phyloP scores from a whole-genome alignment of 1,140 invertebrate species.

The Eufriesea mexicana region DNA sequence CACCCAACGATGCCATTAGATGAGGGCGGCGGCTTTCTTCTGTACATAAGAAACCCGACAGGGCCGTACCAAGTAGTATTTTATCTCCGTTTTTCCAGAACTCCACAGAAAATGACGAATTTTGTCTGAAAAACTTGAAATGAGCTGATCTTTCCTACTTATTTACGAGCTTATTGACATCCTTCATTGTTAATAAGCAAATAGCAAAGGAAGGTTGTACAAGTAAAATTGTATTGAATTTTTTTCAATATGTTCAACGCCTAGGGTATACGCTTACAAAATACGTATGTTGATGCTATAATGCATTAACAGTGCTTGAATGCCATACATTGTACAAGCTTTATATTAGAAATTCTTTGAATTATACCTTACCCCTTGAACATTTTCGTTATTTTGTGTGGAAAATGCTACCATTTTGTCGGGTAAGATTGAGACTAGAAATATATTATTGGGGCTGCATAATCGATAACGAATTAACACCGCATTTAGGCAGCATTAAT shows the following conservation, averaged over 20 bases:
- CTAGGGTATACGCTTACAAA: neutral
- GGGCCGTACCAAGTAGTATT: conserved; percentile 48
- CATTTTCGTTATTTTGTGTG: conserved; percentile 37
- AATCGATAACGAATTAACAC: conserved; percentile 70
- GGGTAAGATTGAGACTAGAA: conserved; percentile 50
- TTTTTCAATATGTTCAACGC: neutral
- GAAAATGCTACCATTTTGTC: conserved; percentile 37
- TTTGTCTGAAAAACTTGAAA: neutral
- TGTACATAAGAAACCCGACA: conserved; percentile 49
- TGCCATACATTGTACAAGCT: conserved; percentile 44
- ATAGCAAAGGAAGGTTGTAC: neutral
- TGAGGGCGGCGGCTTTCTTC: conserved; percentile 46
- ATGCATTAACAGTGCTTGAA: conserved; percentile 23
- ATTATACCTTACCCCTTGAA: neutral
- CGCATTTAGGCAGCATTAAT: conserved; percentile 76
- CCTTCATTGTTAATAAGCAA: neutral
- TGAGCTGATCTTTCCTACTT: neutral
- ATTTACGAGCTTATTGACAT: neutral
- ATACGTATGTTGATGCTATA: conserved; percentile 15
- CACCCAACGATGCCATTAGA: conserved; percentile 49
- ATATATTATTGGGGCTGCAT: conserved; percentile 65
- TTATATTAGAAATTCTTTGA: conserved; percentile 6
- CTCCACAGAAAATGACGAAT: conserved; percentile 40
- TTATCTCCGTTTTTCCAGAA: conserved; percentile 29
- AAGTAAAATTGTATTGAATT: neutral